phyloP scores from a whole-genome alignment of 2,797 vertebrate species.

The Tauraco hartlaubi region DNA sequence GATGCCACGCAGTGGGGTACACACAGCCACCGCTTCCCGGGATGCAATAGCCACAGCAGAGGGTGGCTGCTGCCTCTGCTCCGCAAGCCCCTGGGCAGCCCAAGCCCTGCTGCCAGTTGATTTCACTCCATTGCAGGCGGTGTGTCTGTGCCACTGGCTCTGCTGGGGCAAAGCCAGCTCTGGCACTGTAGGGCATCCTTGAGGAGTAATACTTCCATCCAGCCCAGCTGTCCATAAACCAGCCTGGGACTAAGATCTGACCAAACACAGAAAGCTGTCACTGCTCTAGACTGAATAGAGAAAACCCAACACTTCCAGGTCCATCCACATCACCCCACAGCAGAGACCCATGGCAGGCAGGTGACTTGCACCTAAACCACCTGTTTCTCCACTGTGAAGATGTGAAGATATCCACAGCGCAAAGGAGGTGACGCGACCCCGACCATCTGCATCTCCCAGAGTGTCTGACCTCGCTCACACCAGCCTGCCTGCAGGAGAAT shows the following conservation, averaged over 20 bases:
- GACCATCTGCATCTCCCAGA: background rate
- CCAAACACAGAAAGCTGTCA: background rate
- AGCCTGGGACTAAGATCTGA: background rate
- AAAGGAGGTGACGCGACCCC: background rate
- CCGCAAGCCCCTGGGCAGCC: too few relatives aligned
- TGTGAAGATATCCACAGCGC: background rate
- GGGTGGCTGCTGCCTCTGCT: too few relatives aligned
- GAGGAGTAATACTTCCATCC: background rate
- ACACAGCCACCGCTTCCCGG: too few relatives aligned
- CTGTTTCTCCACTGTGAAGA: background rate
- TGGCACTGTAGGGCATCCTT: background rate
- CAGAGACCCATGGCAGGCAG: fast-evolving
- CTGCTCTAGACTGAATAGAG: background rate
- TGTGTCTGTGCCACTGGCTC: too few relatives aligned
- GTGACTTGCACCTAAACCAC: background rate
- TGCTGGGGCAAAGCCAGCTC: too few relatives aligned
- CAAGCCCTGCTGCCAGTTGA: too few relatives aligned
- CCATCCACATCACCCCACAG: background rate
- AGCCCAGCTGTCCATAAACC: background rate
- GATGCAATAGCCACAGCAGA: too few relatives aligned
- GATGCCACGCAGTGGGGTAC: too few relatives aligned
- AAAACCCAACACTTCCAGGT: background rate
- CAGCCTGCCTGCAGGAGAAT: background rate
- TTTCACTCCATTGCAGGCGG: too few relatives aligned
- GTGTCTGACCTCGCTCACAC: fast-evolving